Conservation (phyloP, 1,140 invertebrate genomes). For the Heliconius himera region DNA sequence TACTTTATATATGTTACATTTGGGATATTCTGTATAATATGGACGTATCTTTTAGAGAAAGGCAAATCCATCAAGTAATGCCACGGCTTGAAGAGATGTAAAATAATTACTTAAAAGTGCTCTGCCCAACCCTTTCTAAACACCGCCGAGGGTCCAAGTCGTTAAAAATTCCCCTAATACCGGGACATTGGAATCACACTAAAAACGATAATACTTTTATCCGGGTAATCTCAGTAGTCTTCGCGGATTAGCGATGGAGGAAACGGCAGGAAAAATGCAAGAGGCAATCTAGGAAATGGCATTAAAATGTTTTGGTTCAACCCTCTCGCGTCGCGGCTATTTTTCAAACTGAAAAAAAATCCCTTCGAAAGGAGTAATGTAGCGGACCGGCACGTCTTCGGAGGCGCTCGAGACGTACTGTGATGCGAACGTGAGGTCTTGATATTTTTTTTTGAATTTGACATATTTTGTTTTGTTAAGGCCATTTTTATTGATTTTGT, state of each 20-base stretch:
- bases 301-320: slow-evolving; percentile 80
- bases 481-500: neutral
- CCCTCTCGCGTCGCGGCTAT: slow-evolving; percentile 74
- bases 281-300: slow-evolving; percentile 80
- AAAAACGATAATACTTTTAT: slow-evolving; percentile 78
- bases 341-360: slow-evolving; percentile 77
- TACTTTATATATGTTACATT: neutral
- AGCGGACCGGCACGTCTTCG: slow-evolving; percentile 77
- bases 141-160: slow-evolving; percentile 57
- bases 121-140: slow-evolving; percentile 71
- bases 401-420: slow-evolving; percentile 59
- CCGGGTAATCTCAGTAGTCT: slow-evolving; percentile 74
- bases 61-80: slow-evolving; percentile 11
- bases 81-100: slow-evolving; percentile 60
- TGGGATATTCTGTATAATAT: neutral
- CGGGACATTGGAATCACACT: slow-evolving; percentile 74
- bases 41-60: neutral
- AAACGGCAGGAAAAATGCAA: slow-evolving; percentile 76
- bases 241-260: slow-evolving; percentile 77
- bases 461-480: neutral
- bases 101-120: slow-evolving; percentile 74
- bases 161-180: slow-evolving; percentile 76
- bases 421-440: slow-evolving; percentile 49
- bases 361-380: slow-evolving; percentile 73
- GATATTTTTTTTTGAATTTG: slow-evolving; percentile 49